These are phyloP conservation scores for Microctenopoma lineatum DNA, from an alignment of 2,797 vertebrate genomes.

Conservation along the genomic window DNA sequence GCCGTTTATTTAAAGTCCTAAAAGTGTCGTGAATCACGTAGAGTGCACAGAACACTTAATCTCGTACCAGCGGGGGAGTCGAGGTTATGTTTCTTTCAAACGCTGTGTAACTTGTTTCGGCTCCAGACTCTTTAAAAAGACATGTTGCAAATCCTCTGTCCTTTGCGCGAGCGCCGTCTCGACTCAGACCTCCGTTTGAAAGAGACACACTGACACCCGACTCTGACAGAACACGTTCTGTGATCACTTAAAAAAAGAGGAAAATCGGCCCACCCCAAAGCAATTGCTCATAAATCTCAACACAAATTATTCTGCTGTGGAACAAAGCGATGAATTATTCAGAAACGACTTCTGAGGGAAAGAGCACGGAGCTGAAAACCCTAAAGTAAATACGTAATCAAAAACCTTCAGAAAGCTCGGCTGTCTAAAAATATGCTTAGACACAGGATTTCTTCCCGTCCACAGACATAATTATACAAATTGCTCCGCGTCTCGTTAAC, in stretches of 20 bases:
- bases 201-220: constrained; percentile 45
- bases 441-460: constrained; percentile 79
- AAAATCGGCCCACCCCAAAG: constrained; percentile 61
- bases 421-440: constrained; percentile 81
- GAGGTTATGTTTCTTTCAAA: constrained; percentile 1
- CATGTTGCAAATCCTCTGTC: constrained; percentile 5
- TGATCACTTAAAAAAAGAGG: constrained; percentile 55
- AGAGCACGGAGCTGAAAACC: constrained; percentile 67
- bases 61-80: background rate
- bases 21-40: constrained; percentile 15
- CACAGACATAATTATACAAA: constrained; percentile 84
- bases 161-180: constrained; percentile 4
- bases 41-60: constrained; percentile 17
- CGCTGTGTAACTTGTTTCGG: constrained; percentile 25
- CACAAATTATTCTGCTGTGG: constrained; percentile 70
- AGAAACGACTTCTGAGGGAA: constrained; percentile 71
- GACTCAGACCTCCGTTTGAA: constrained; percentile 32
- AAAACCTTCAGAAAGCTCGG: constrained; percentile 72
- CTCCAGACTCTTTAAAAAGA: constrained; percentile 39
- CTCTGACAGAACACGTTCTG: constrained; percentile 56
- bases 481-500: constrained; percentile 82
- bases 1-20: background rate
- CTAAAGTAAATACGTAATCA: constrained; percentile 79
- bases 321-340: constrained; percentile 82
- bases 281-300: constrained; percentile 77